Conservation (phyloP, 2,888 invertebrate species). For the Phyllotreta cruciferae region DNA sequence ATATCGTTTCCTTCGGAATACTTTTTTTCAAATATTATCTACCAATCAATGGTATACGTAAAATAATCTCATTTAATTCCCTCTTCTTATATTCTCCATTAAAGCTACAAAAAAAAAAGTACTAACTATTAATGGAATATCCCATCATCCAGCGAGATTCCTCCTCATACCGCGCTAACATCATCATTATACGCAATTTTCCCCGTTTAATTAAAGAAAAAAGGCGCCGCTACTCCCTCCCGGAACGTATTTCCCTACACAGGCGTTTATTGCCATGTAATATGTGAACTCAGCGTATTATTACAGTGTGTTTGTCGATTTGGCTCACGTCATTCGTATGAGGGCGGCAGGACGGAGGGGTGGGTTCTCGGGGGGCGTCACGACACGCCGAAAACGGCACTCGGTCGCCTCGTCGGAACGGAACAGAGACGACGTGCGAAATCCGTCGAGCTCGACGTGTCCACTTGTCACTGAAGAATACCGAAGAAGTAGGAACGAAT, state of each 20-base stretch:
- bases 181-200: too few relatives aligned
- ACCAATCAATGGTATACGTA: too few relatives aligned
- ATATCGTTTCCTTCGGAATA: too few relatives aligned
- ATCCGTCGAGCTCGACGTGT: conserved; percentile 49
- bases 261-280: conserved; percentile 39
- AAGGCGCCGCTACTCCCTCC: too few relatives aligned
- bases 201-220: neutral
- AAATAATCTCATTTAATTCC: too few relatives aligned
- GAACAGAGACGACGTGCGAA: conserved; percentile 38
- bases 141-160: too few relatives aligned
- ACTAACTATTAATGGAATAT: too few relatives aligned
- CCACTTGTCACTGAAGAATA: conserved; percentile 51
- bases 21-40: too few relatives aligned
- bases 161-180: too few relatives aligned
- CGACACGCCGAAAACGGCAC: conserved; percentile 27
- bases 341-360: conserved; percentile 20
- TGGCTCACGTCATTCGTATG: conserved; percentile 44
- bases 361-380: conserved; percentile 11
- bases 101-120: too few relatives aligned
- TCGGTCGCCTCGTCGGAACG: conserved; percentile 18
- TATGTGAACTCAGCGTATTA: conserved; percentile 54
- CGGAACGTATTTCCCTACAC: too few relatives aligned
- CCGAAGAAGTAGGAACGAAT: conserved; percentile 30
- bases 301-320: conserved; percentile 48
- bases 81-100: too few relatives aligned